Evolutionary conservation across 2,113 vertebrate genomes (phyloP).

Genomic region (Mesoclemmys tuberculata): DNA sequence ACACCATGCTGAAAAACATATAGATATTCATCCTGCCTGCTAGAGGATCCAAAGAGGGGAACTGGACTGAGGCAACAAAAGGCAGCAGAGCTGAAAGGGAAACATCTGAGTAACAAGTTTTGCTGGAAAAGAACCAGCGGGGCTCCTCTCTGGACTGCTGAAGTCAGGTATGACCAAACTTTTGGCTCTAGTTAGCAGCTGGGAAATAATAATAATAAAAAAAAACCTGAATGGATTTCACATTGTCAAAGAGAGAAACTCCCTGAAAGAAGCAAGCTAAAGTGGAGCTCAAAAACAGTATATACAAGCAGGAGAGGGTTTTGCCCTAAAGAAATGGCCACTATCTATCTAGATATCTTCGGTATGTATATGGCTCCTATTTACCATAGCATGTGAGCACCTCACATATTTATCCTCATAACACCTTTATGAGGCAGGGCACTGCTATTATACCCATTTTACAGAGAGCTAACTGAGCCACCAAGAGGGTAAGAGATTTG

Average conservation of each 20-base stretch:
- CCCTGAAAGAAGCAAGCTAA: slow-evolving; percentile 25
- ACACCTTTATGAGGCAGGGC: fast-evolving
- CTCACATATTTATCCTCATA: not conserved
- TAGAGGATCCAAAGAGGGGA: not conserved
- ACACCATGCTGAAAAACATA: not conserved
- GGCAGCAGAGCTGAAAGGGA: not conserved
- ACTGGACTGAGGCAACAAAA: not conserved
- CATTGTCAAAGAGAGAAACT: slow-evolving; percentile 37
- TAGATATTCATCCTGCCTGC: fast-evolving
- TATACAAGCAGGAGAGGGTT: not conserved
- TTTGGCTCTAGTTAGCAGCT: slow-evolving; percentile 33
- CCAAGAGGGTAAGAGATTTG: not conserved
- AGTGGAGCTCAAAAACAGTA: not conserved
- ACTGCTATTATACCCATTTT: not conserved
- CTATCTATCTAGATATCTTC: not conserved
- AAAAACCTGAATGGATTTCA: slow-evolving; percentile 48
- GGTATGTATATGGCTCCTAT: not conserved
- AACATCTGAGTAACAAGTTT: not conserved
- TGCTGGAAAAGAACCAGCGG: not conserved
- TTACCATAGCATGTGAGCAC: not conserved
- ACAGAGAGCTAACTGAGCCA: not conserved
- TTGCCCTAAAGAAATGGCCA: not conserved
- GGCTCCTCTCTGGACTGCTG: not conserved
- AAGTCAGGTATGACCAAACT: slow-evolving; percentile 64
- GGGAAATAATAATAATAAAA: slow-evolving; percentile 28